A percentile compares a stretch with the other conserved stretches of the same genome.
Evolutionary conservation across 2,113 vertebrate genomes (phyloP).

Genomic region (Phodopus roborovskii): DNA sequence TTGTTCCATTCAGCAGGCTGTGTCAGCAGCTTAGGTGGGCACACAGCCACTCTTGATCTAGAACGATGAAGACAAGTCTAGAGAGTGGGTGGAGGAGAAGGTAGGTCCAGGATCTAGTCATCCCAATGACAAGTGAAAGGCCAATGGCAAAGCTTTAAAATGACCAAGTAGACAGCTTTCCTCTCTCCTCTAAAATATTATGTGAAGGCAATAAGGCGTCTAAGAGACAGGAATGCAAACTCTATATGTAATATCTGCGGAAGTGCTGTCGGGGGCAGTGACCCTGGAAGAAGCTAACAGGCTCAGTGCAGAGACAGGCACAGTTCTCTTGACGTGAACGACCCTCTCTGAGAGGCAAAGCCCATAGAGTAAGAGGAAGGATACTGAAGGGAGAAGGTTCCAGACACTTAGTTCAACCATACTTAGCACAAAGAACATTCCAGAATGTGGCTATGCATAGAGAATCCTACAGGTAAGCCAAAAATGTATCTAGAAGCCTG

Average conservation of each 20-base stretch:
- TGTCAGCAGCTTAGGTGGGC: neutral
- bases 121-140: neutral
- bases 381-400: too few relatives aligned
- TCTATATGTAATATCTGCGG: neutral
- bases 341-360: neutral
- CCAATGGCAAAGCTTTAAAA: neutral
- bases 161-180: neutral
- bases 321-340: neutral
- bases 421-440: neutral
- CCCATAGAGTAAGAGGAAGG: neutral
- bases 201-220: neutral
- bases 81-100: neutral
- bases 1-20: neutral
- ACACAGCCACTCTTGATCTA: neutral
- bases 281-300: neutral
- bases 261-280: neutral
- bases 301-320: neutral
- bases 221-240: conserved; percentile 22
- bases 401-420: neutral
- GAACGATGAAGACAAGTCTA: neutral
- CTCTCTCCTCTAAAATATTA: conserved; percentile 29
- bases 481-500: neutral
- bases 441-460: neutral
- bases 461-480: neutral
- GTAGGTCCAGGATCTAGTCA: neutral